phyloP scores from a whole-genome alignment of 2,113 vertebrate genomes.

The Caloenas nicobarica region DNA sequence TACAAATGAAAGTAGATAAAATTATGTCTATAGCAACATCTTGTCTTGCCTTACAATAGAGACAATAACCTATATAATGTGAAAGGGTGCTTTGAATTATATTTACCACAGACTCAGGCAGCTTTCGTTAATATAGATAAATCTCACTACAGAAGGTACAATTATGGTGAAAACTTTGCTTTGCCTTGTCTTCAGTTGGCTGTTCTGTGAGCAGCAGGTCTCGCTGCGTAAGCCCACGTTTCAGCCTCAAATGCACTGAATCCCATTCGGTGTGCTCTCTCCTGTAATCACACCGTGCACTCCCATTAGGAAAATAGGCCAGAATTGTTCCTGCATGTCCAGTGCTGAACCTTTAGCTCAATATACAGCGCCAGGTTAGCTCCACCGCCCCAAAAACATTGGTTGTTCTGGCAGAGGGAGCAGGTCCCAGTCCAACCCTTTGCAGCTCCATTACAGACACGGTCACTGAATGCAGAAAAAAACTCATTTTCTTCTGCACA shows the following conservation, averaged over 20 bases:
- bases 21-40: background rate
- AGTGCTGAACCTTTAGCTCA: constrained; percentile 8
- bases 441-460: background rate
- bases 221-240: background rate
- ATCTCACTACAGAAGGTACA: background rate
- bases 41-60: background rate
- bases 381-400: background rate
- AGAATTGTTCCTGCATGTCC: background rate
- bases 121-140: background rate
- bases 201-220: background rate
- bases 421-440: background rate
- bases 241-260: background rate
- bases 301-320: background rate
- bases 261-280: background rate
- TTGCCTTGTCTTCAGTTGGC: background rate
- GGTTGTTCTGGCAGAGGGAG: background rate
- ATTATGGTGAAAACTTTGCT: background rate
- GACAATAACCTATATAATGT: background rate
- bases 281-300: background rate
- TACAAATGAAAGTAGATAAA: background rate
- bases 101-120: background rate
- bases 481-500: background rate
- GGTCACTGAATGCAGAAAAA: background rate
- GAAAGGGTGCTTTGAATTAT: background rate
- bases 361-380: background rate